Conservation (phyloP, 2,888 invertebrate species). For the Argyresthia albistria region DNA sequence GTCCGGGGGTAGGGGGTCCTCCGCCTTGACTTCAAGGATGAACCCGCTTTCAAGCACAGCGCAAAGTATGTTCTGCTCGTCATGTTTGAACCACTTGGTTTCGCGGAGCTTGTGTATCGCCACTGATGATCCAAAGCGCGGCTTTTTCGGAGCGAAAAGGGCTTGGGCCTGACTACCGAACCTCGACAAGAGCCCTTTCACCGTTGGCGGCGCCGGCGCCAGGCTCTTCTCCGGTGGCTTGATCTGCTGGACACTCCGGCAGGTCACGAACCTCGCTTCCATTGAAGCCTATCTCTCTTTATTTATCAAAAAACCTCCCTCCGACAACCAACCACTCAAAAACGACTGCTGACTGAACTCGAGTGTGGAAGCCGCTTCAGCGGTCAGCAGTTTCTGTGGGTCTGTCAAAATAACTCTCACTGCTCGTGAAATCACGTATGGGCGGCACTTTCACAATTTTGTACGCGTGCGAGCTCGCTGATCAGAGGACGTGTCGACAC, state of each 20-base stretch:
- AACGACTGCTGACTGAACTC: constrained; percentile 7
- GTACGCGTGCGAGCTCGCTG: constrained; percentile 47
- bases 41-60: constrained; percentile 82
- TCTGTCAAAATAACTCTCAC: constrained; percentile 51
- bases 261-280: constrained; percentile 72
- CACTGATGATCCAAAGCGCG: constrained; percentile 75
- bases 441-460: constrained; percentile 65
- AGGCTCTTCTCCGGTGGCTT: constrained; percentile 69
- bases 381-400: constrained; percentile 19
- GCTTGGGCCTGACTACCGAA: constrained; percentile 71
- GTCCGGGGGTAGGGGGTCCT: constrained; percentile 59
- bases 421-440: constrained; percentile 46
- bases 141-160: constrained; percentile 65
- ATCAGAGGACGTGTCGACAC: constrained; percentile 37
- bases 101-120: constrained; percentile 80
- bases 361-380: constrained; percentile 11
- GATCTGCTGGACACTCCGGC: constrained; percentile 69
- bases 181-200: constrained; percentile 65
- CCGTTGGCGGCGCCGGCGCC: constrained; percentile 56
- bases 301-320: constrained; percentile 39
- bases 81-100: constrained; percentile 82
- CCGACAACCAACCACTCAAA: constrained; percentile 17
- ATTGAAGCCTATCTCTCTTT: constrained; percentile 61
- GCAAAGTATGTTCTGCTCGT: constrained; percentile 79
- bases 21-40: constrained; percentile 76